Evolutionary conservation across 2,113 vertebrate species (phyloP), one percentile per base, ranked within the genome.

Genomic region (Lampris incognitus): DNA sequence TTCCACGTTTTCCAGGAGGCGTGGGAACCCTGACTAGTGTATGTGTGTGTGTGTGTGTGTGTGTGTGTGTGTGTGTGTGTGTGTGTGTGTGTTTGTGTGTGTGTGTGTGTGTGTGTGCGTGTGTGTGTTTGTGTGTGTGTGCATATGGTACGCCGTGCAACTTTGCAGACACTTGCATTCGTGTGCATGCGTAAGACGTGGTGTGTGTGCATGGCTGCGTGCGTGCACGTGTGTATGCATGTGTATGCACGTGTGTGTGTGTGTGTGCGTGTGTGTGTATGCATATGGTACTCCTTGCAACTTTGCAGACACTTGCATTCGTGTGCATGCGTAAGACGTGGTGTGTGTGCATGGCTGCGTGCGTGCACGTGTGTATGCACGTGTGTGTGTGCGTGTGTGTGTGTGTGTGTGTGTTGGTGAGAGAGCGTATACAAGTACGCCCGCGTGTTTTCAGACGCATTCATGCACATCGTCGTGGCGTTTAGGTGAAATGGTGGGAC

Each of bases 131-230:
- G n/a, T n/a, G n/a, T n/a, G n/a, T n/a, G n/a, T 24, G 24, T 24
- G 24, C 24, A 24, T 24, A 24, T 24, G 24, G 24, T 24, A 24
- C 24, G 24, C 24, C 24, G 0, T 24, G 24, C 24, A 24, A 24
- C 24, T 24, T 24, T 24, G 24, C 24, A 24, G 24, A 24, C 24
- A 24, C 24, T 24, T 24, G 24, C 24, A 24, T 24, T 24, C 24
- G 24, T 24, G 24, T 24, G 24, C 10, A 42, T 79, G 67, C 71
- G 49, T 75, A 67, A 80, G 64, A 81, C 24, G 38, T 10, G 41
- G 68, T 37, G 42, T 49, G 6, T 5, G 54, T 10, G 24, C 51
- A 48, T 8, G 38, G 3, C 52, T 6, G 44, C 6, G 24, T 38
- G n/a, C 11, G 41, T 46, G 71, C 10, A n/a, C 2, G 60, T 40